A percentile compares a stretch with the other conserved stretches of the same genome.
phyloP scores from a whole-genome alignment of 53 echinoderm and acorn worm species.

The Echinometra lucunter region DNA sequence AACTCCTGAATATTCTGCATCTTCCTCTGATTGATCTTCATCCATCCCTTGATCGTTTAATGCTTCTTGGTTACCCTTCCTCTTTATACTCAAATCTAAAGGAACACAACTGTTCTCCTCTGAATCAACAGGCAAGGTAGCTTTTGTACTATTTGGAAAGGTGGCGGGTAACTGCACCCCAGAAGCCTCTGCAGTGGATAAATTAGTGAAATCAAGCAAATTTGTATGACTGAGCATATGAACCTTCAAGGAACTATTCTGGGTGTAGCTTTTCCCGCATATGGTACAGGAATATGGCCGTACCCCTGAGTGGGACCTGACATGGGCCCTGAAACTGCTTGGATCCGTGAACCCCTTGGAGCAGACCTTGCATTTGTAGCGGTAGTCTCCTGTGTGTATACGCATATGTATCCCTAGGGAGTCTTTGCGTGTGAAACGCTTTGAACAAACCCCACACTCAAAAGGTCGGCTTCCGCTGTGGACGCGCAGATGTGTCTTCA shows the following conservation, averaged over 20 bases:
- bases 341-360: conserved; percentile 51
- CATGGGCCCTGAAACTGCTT: conserved; percentile 51
- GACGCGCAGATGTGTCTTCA: conserved; percentile 44
- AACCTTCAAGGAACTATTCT: conserved; percentile 33
- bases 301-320: not conserved
- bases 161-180: not conserved
- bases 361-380: conserved; percentile 32
- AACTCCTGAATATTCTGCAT: not conserved
- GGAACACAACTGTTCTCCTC: not conserved
- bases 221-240: conserved; percentile 21
- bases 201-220: not conserved
- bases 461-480: conserved; percentile 42
- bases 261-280: conserved; percentile 8
- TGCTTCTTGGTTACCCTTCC: not conserved
- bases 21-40: not conserved
- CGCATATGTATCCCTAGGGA: conserved; percentile 9
- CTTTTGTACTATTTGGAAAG: not conserved
- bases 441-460: not conserved
- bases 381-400: conserved; percentile 46
- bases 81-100: conserved; percentile 16
- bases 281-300: not conserved
- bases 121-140: not conserved
- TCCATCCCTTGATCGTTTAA: not conserved
- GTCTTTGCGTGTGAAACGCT: conserved; percentile 59
- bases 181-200: not conserved